Conservation (phyloP, 1,140 invertebrate species). For the Colletes latitarsis region DNA sequence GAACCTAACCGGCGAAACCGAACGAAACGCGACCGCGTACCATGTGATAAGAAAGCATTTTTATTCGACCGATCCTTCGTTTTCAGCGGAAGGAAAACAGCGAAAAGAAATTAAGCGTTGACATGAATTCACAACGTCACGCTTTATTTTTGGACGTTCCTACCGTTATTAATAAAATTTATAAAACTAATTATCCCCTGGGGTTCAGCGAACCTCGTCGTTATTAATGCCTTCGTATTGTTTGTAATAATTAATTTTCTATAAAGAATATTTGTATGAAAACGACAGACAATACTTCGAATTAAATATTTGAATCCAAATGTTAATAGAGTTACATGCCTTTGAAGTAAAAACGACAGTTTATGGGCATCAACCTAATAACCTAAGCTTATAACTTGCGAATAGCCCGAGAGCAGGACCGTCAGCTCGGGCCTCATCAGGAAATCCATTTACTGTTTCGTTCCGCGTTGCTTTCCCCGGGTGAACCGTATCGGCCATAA, state of each 20-base stretch:
- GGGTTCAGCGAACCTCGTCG: no score
- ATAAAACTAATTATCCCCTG: not conserved
- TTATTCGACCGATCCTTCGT: not conserved
- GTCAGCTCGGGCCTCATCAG: not conserved
- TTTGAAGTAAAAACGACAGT: no score
- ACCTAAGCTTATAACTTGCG: not conserved
- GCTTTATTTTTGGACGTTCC: no score
- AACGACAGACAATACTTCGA: no score
- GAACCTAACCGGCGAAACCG: not conserved
- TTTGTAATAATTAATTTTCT: no score
- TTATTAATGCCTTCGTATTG: no score
- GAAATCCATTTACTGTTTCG: conserved; percentile 7
- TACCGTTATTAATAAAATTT: no score
- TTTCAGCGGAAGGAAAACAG: not conserved
- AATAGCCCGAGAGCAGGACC: not conserved
- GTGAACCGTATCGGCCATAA: conserved; percentile 11
- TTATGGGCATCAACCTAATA: not conserved
- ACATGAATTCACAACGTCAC: no score
- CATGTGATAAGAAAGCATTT: conserved; percentile 14
- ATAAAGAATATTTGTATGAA: no score
- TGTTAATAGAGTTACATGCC: no score
- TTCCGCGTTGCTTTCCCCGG: conserved; percentile 6
- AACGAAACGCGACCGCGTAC: not conserved
- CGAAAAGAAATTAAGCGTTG: not conserved
- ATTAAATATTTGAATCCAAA: no score